phyloP scores from a whole-genome alignment of 2,888 invertebrate species.

The Chrysodeixis includens region DNA sequence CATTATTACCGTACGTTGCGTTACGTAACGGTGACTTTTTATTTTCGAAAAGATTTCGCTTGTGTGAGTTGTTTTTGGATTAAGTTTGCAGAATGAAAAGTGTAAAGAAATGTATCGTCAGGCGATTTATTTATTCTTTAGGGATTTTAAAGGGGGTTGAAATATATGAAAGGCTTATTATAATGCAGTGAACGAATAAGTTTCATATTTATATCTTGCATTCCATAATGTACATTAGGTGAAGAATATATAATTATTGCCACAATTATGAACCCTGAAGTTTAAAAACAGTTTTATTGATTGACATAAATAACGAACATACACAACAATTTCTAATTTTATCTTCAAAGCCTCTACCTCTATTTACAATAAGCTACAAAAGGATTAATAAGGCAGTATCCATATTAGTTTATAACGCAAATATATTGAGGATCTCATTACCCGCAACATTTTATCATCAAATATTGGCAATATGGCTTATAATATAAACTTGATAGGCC shows the following conservation, averaged over 20 bases:
- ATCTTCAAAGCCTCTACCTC: neutral
- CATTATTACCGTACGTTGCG: constrained; percentile 60
- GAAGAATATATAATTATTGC: no score
- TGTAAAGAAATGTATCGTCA: constrained; percentile 29
- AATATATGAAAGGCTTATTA: neutral
- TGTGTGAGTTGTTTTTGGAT: constrained; percentile 38
- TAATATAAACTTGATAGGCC: constrained; percentile 7
- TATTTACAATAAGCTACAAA: neutral
- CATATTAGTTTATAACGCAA: neutral
- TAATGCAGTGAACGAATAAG: neutral
- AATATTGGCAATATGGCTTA: constrained; percentile 20
- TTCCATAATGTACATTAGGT: no score
- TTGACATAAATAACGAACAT: neutral
- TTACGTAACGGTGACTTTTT: constrained; percentile 66
- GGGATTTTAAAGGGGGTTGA: neutral
- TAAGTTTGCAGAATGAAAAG: constrained; percentile 28
- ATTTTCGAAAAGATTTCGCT: constrained; percentile 50
- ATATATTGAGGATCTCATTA: neutral
- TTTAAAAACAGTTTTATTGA: neutral
- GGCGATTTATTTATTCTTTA: constrained; percentile 27
- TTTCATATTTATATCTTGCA: no score
- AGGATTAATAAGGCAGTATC: neutral
- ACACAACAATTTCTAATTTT: neutral
- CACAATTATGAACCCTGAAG: no score
- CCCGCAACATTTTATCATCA: neutral